Percentiles rank a stretch among this genome's conserved stretches.
phyloP scores from a whole-genome alignment of 2,797 vertebrate species.

The Onychomys torridus region DNA sequence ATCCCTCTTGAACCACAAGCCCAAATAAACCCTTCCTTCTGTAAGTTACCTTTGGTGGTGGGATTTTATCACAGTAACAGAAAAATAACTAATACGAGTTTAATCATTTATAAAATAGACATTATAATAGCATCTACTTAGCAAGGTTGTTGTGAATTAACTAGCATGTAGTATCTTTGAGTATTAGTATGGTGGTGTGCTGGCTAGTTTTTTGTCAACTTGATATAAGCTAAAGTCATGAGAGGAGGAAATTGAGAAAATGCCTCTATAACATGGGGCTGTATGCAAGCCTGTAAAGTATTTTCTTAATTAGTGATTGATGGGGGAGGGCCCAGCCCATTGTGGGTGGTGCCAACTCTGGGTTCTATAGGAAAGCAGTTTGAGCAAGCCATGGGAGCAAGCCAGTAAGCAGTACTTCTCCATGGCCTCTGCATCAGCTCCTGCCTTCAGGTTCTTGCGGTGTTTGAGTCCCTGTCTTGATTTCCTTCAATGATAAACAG shows the following conservation, averaged over 20 bases:
- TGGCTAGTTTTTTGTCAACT: neutral
- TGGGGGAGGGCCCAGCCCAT: neutral
- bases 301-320: neutral
- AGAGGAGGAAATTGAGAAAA: neutral
- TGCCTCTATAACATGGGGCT: too few species aligned
- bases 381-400: neutral
- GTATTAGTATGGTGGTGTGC: neutral
- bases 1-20: neutral
- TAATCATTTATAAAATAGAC: neutral
- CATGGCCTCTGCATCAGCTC: neutral
- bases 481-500: neutral
- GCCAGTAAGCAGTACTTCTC: neutral
- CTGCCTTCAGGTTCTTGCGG: neutral
- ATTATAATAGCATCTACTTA: neutral
- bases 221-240: neutral
- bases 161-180: neutral
- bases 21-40: neutral
- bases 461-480: neutral
- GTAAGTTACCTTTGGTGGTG: neutral
- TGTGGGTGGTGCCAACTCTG: too few species aligned
- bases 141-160: neutral
- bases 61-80: neutral
- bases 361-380: neutral
- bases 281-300: neutral
- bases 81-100: neutral